Evolutionary conservation across 2,888 invertebrate genomes (phyloP), one percentile per base, ranked within the genome.

Genomic region (Polymixis lichenea): DNA sequence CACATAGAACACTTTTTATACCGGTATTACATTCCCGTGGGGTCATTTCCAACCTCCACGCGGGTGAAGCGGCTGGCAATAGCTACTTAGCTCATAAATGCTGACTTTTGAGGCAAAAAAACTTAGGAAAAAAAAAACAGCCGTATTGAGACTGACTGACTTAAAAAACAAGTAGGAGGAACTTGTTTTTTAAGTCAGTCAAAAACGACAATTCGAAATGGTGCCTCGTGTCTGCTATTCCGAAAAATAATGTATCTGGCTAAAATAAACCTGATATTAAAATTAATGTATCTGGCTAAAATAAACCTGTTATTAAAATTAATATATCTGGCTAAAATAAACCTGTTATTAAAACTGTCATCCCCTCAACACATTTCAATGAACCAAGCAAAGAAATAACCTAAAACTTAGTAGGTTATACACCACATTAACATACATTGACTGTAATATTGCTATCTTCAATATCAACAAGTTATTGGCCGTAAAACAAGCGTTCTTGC

Each of bases 391-490:
- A 25, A 60, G 25, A 38, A 49, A 65, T 15, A 17, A 55, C 58
- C 55, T 15, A 25, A 22, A 72, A 78, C 15, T 62, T 64, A 17
- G 15, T 53, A 80, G 19, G 56, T 68, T 80, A 67, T 11, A 61
- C 13, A 19, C 6, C 2, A 32, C 53, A 64, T 62, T 71, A 43
- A 32, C 53, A 70, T 72, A 77, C 43, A 61, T 80, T 51, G 32
- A 19, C 4, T 55, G 32, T 15, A 46, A 69, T 72, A 77, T 56
- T 15, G n/a, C 69, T 56, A 32, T 72, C 32, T 82, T 77, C 25
- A 77, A 65, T 77, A 69, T 61, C 61, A 72, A 77, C 65, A 77
- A 72, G 46, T 72, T 80, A 69, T 82, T 65, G 65, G 13, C 1
- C 72, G 17, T 76, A 76, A 80, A 80, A 82, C 43, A 32, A 65